These are phyloP conservation scores for Gerris lacustris DNA, from an alignment of 2,888 invertebrate genomes.

Conservation along the genomic window DNA sequence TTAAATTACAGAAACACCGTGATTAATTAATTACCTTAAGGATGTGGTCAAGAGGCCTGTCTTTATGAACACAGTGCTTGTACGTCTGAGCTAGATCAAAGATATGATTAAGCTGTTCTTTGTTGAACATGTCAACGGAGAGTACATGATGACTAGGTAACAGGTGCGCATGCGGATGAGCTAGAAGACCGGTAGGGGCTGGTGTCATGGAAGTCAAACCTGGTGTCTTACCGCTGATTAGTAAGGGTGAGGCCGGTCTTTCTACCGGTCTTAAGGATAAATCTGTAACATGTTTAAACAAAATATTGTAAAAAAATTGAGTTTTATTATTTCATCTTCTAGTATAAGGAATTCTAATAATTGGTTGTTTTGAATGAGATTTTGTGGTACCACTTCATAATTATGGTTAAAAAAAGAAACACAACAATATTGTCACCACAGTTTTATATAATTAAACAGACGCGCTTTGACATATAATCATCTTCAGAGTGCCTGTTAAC, in stretches of 20 bases:
- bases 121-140: constrained; percentile 71
- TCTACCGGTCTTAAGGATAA: not conserved
- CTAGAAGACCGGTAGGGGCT: not conserved
- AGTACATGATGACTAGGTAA: constrained; percentile 53
- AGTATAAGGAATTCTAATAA: too few relatives aligned
- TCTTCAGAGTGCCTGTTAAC: too few relatives aligned
- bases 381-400: too few relatives aligned
- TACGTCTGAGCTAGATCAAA: constrained; percentile 81
- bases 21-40: constrained; percentile 44
- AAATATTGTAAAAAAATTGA: not conserved
- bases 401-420: too few relatives aligned
- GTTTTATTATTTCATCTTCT: not conserved
- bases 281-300: constrained; percentile 6
- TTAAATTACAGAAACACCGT: too few relatives aligned
- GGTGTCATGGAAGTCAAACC: constrained; percentile 4
- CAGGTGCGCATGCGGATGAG: constrained; percentile 31
- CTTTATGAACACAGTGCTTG: constrained; percentile 65
- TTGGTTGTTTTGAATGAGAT: too few relatives aligned
- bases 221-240: not conserved
- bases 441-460: too few relatives aligned
- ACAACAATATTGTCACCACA: too few relatives aligned
- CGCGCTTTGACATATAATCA: too few relatives aligned
- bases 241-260: not conserved
- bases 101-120: constrained; percentile 81
- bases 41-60: constrained; percentile 70